phyloP scores from a whole-genome alignment of 2,113 vertebrate genomes.

The Cephalopterus ornatus region DNA sequence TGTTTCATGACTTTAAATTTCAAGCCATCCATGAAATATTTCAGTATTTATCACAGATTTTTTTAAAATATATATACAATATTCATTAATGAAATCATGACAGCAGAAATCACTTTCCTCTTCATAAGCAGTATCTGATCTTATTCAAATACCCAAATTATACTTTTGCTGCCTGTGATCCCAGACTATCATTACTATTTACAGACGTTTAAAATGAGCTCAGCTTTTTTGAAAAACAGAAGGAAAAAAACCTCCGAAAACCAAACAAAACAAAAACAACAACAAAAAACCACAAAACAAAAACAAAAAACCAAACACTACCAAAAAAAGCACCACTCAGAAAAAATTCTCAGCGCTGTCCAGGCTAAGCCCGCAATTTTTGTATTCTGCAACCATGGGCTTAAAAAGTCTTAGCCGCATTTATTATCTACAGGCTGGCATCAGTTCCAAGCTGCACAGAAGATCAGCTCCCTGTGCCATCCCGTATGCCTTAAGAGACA shows the following conservation, averaged over 20 bases:
- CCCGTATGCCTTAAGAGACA: rapidly evolving
- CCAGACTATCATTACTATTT: not conserved
- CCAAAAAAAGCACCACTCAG: not conserved
- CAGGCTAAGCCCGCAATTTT: not conserved
- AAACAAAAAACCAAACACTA: not conserved
- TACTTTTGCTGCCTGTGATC: not conserved
- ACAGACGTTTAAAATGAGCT: not conserved
- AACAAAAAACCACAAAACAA: not conserved
- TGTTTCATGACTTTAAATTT: not conserved
- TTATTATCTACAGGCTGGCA: not conserved
- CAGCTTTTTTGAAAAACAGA: not conserved
- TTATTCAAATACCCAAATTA: not conserved
- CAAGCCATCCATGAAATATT: not conserved
- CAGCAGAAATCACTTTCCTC: not conserved
- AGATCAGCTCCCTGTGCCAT: not conserved
- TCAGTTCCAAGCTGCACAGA: not conserved
- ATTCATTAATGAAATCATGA: not conserved
- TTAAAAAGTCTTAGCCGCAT: not conserved
- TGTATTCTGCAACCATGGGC: not conserved
- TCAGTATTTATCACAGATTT: not conserved
- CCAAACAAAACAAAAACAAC: not conserved
- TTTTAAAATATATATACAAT: not conserved
- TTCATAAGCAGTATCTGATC: not conserved
- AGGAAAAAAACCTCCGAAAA: not conserved
- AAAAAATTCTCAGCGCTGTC: not conserved